Base-by-base conservation (phyloP, 2,888 invertebrate species). In the Eupithecia dodoneata region DNA sequence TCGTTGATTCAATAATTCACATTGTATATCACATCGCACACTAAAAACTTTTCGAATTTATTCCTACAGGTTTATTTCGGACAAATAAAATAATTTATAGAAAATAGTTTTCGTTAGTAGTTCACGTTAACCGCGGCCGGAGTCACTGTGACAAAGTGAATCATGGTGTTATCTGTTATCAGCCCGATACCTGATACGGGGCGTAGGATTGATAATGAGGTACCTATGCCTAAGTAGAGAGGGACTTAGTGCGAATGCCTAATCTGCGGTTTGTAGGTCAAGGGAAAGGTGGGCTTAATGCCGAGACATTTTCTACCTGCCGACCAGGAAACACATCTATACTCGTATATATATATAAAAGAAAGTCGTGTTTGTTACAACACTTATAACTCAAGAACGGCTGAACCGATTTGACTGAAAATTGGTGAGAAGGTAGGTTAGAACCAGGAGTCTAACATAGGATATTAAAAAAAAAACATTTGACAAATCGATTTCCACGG, bases 111-210 rank as follows among this genome's bases (percentile, higher is more conserved):
- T n/a, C 7, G 30, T 30, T 30, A 30, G 30, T 30, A 66, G 18
- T 7, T 42, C 6, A 15, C 66, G 66, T 66, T 42, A 42, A 7
- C 42, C n/a, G 13, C 41, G 42, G 13, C 15, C 42, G 30, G 45
- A 45, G 67, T 18, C 30, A 55, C 47, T 63, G 52, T 59, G 74
- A 30, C 47, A 15, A 74, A 86, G 82, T 89, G 89, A 89, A 77
- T 88, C 88, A 88, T 82, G 80, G 81, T 79, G 72, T 83, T 86
- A 86, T 85, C 84, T 72, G 75, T 78, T 87, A 87, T 87, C 88
- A 76, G 76, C 76, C 47, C 85, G 91, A 87, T 89, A 92, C 82
- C 78, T 85, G 90, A 91, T 91, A 91, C 85, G 82, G 91, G 91
- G 92, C 92, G 90, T 89, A 83, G 63, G 63, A 73, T 86, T 73